Evolutionary conservation across 2,113 vertebrate genomes (phyloP), one percentile per base, ranked within the genome.

Genomic region (Malaclemys terrapin): DNA sequence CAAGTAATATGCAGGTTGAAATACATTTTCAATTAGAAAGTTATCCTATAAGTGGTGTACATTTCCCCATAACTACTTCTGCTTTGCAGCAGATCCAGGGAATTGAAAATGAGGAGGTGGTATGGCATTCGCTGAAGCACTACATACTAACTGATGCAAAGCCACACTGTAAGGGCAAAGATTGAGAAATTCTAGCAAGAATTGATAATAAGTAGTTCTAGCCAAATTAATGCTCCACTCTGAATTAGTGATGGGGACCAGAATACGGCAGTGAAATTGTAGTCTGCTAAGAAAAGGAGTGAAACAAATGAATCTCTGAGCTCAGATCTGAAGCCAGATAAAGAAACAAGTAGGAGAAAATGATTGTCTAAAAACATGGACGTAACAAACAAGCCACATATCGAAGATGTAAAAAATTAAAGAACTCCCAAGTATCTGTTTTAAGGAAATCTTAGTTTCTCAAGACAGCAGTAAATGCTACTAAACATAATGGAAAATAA

Each of bases 21-120:
- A 95, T 57, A 11, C 8, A 87, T 87, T 95, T 95, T 95, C 49
- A 62, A 75, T 95, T 85, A 91, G 29, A 31, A 8, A 88, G 47
- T 38, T 14, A 56, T 93, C 20, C 75, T 56, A 38, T 83, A 83
- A 91, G n/a, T 38, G 88, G 24, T 76, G 53, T 84, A 1, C n/a
- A 19, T 96, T 93, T 94, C 90, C 76, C 45, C 57, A 80, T 10
- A 87, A 29, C 4, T 94, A 29, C 86, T 93, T 83, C 84, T 88
- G 52, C 14, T 88, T 93, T 87, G 20, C 52, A 93, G 38, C 38
- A 89, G 85, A 83, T 69, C 25, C 29, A 85, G 42, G 56, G 80
- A 89, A 54, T 3, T 88, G 62, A 94, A 87, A 53, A 42, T 52
- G 75, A 93, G 91, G 53, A 84, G 65, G 9, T 91, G 84, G 82